These are phyloP conservation scores for Prietella phreatophila DNA, from an alignment of 2,113 vertebrate genomes.

Conservation along the genomic window DNA sequence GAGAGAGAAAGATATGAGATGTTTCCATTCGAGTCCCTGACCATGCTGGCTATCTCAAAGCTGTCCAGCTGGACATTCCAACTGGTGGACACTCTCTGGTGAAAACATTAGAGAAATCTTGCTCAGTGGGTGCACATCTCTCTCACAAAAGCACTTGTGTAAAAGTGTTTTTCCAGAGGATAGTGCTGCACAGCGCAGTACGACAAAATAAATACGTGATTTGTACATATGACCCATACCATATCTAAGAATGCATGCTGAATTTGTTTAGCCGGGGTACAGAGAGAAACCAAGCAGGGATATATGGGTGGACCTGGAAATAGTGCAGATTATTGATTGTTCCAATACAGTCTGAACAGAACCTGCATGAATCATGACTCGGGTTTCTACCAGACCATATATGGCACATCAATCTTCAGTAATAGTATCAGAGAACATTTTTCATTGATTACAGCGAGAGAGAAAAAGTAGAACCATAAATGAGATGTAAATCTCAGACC, in stretches of 20 bases:
- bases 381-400: not conserved
- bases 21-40: constrained; percentile 31
- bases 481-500: not conserved
- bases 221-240: not conserved
- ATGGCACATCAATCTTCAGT: not conserved
- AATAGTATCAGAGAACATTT: constrained; percentile 4
- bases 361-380: not conserved
- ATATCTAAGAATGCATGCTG: not conserved
- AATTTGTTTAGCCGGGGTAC: not conserved
- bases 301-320: not conserved
- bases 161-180: not conserved
- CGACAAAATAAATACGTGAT: not conserved
- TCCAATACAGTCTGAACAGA: not conserved
- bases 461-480: not conserved
- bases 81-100: constrained; percentile 51
- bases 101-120: constrained; percentile 57
- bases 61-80: constrained; percentile 37
- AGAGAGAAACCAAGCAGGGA: not conserved
- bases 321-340: constrained; percentile 2
- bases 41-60: constrained; percentile 20
- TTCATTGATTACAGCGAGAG: constrained; percentile 12
- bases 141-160: not conserved
- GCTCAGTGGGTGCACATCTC: constrained; percentile 60
- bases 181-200: too few species aligned
- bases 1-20: not conserved